phyloP scores from a whole-genome alignment of 2,888 invertebrate genomes.

The Xanthostigma xanthostigma region DNA sequence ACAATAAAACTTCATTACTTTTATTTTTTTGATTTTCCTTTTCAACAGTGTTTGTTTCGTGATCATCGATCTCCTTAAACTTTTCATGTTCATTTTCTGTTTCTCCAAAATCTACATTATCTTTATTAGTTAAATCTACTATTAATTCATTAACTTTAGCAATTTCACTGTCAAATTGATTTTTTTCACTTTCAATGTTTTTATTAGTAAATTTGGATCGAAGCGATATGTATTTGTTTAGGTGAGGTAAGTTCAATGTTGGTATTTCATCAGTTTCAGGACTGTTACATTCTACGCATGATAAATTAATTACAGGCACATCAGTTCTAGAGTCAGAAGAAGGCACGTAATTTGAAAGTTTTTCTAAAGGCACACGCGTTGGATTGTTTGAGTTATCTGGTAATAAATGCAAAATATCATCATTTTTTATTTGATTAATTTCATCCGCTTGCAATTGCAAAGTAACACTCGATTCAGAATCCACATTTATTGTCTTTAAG shows the following conservation, averaged over 20 bases:
- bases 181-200: too few species aligned
- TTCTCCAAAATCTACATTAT: too few species aligned
- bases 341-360: slow-evolving; percentile 8
- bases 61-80: background rate
- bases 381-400: background rate
- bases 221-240: too few species aligned
- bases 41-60: slow-evolving; percentile 15
- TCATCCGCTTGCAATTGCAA: background rate
- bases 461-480: background rate
- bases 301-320: too few species aligned
- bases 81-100: slow-evolving; percentile 3
- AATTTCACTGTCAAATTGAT: too few species aligned
- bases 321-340: slow-evolving; percentile 2
- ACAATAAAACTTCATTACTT: too few species aligned
- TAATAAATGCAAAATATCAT: background rate
- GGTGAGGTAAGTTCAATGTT: too few species aligned
- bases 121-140: too few species aligned
- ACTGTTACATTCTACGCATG: too few species aligned
- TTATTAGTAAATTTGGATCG: too few species aligned
- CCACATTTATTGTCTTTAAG: background rate
- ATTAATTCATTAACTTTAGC: too few species aligned
- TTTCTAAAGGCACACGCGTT: background rate
- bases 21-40: slow-evolving; percentile 17
- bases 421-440: background rate
- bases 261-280: too few species aligned